phyloP scores from a whole-genome alignment of 2,113 vertebrate genomes.

The Chionomys nivalis region DNA sequence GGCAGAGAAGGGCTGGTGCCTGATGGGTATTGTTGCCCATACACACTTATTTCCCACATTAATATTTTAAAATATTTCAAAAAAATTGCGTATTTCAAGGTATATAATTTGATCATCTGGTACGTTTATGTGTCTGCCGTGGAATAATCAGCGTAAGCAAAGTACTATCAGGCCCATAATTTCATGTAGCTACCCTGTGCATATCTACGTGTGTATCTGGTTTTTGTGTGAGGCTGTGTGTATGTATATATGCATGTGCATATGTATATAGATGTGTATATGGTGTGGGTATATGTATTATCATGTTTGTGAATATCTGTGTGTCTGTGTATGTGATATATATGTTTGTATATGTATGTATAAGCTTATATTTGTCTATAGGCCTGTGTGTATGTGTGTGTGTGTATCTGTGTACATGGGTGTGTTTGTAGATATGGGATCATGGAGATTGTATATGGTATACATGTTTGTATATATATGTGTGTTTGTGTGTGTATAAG shows the following conservation, averaged over 20 bases:
- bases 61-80: background rate
- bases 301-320: background rate
- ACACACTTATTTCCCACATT: background rate
- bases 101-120: background rate
- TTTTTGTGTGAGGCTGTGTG: background rate
- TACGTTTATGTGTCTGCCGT: background rate
- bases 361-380: background rate
- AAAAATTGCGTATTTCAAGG: background rate
- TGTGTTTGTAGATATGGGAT: background rate
- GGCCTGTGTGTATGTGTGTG: background rate
- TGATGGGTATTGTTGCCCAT: background rate
- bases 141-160: background rate
- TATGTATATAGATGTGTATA: background rate
- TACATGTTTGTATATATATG: background rate
- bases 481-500: background rate
- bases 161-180: background rate
- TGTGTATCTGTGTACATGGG: background rate
- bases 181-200: background rate
- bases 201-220: background rate
- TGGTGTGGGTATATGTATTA: background rate
- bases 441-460: background rate
- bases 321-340: background rate
- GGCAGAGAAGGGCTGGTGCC: background rate
- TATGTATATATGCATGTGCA: background rate
- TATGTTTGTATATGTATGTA: background rate